These are phyloP conservation scores for Physeter macrocephalus DNA, from an alignment of 2,113 vertebrate genomes.

Conservation along the genomic window DNA sequence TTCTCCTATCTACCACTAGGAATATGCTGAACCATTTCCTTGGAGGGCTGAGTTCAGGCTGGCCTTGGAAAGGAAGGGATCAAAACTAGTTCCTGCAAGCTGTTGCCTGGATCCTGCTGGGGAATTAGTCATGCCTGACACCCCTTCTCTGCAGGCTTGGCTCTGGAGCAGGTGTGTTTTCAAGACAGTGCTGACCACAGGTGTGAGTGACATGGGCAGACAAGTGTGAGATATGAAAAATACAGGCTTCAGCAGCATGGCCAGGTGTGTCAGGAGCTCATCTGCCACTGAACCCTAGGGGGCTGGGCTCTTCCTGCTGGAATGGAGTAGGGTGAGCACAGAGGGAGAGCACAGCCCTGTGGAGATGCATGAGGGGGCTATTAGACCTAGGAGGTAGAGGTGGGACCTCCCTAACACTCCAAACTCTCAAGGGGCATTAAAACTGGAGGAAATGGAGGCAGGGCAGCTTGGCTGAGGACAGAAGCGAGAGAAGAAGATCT, in stretches of 20 bases:
- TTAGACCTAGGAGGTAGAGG: not conserved
- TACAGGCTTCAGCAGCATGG: conserved; percentile 4
- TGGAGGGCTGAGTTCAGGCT: not conserved
- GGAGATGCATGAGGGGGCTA: not conserved
- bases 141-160: not conserved
- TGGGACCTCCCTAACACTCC: not conserved
- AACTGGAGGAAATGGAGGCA: not conserved
- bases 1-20: not conserved
- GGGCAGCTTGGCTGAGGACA: not conserved
- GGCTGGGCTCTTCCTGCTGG: not conserved
- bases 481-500: not conserved
- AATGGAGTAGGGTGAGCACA: not conserved
- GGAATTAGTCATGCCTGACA: conserved; percentile 10
- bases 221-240: conserved; percentile 53
- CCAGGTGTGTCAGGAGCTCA: conserved; percentile 39
- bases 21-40: not conserved
- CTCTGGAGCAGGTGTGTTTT: conserved; percentile 52
- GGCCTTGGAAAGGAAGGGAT: not conserved
- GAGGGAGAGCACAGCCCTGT: not conserved
- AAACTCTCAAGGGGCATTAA: not conserved
- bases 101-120: not conserved
- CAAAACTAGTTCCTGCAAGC: not conserved
- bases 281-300: not conserved
- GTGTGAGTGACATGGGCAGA: conserved; percentile 34
- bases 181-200: conserved; percentile 1